Percentiles rank a stretch among this genome's conserved stretches.
Evolutionary conservation across 2,113 vertebrate species (phyloP).

Genomic region (Theristicus caerulescens): DNA sequence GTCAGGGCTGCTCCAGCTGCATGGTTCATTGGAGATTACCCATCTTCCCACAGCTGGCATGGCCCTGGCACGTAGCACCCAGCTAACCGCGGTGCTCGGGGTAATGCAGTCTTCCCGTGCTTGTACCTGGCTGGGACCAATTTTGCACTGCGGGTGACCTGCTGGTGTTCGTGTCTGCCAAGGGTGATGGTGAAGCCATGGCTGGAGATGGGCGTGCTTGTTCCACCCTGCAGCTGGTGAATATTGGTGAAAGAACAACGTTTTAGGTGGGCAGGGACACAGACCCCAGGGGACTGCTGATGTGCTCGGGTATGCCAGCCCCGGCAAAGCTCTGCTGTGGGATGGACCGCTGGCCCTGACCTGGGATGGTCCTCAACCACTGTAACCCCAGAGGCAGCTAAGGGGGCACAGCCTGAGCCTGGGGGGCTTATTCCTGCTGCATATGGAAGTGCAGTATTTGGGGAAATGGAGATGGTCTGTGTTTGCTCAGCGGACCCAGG

Average conservation of each 20-base stretch:
- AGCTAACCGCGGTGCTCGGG: neutral
- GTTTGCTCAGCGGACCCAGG: neutral
- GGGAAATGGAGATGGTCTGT: neutral
- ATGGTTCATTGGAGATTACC: neutral
- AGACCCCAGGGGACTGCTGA: rapidly evolving
- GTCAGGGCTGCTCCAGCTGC: neutral
- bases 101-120: neutral
- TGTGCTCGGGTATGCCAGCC: neutral
- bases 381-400: neutral
- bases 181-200: neutral
- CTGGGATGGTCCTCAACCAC: neutral
- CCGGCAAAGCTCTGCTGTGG: neutral
- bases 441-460: neutral
- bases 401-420: neutral
- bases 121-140: neutral
- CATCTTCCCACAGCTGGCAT: neutral
- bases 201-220: neutral
- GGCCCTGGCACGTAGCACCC: neutral
- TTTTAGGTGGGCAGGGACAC: neutral
- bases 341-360: neutral
- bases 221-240: neutral
- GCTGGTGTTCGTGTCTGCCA: neutral
- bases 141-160: neutral
- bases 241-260: neutral
- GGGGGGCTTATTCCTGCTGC: neutral